Percentiles rank a stretch among this genome's conserved stretches.
Evolutionary conservation across 2,113 vertebrate species (phyloP).

Genomic region (Tor tambroides): DNA sequence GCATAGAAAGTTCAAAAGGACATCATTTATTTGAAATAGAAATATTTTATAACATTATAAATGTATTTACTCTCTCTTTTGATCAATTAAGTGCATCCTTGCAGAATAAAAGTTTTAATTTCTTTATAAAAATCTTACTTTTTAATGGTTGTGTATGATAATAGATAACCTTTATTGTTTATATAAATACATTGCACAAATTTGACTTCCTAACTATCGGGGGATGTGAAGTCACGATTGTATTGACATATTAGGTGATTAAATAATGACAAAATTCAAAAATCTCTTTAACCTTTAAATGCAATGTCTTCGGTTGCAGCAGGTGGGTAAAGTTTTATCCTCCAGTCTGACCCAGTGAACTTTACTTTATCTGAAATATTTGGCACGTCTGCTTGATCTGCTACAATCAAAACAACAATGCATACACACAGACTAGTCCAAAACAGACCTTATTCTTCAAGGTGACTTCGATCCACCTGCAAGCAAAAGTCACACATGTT

Average conservation of each 20-base stretch:
- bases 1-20: not conserved
- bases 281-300: not conserved
- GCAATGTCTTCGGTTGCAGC: not conserved
- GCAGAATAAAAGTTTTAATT: not conserved
- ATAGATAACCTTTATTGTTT: not conserved
- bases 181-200: not conserved
- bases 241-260: not conserved
- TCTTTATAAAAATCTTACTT: not conserved
- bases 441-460: constrained; percentile 14
- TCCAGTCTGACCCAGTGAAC: constrained; percentile 3
- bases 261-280: not conserved
- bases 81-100: not conserved
- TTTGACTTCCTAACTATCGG: not conserved
- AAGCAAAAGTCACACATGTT: constrained; percentile 24
- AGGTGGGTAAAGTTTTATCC: constrained; percentile 20
- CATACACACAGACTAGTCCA: not conserved
- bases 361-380: constrained; percentile 24
- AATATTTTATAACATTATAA: not conserved
- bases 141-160: not conserved
- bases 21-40: not conserved
- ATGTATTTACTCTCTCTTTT: not conserved
- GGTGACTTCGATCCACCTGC: not conserved
- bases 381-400: constrained; percentile 25
- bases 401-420: constrained; percentile 39
- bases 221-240: not conserved